Conservation (phyloP, 2,888 invertebrate species). For the Volucella bombylans region DNA sequence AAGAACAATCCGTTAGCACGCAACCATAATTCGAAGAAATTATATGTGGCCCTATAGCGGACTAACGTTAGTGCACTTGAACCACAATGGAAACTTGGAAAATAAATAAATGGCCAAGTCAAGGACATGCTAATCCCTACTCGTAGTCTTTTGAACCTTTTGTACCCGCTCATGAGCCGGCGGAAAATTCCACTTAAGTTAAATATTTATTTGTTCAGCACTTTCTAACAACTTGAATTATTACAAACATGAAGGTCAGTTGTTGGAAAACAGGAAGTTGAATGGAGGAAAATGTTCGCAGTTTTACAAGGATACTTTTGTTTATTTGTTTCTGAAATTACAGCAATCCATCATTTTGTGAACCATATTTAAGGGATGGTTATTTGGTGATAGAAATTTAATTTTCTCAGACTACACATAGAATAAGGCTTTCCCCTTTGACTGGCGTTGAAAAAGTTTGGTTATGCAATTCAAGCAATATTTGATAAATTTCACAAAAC, state of each 20-base stretch:
- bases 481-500: conserved; percentile 13
- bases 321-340: conserved; percentile 1
- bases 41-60: background rate
- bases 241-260: conserved; percentile 8
- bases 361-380: background rate
- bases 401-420: background rate
- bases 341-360: conserved; percentile 2
- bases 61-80: background rate
- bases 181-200: conserved; percentile 12
- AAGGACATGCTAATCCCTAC: conserved; percentile 15
- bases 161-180: background rate
- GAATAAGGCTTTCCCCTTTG: background rate
- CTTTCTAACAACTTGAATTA: conserved; percentile 16
- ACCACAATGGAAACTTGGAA: conserved; percentile 12
- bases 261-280: conserved; percentile 1
- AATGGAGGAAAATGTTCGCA: background rate
- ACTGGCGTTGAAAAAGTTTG: conserved; percentile 29
- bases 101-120: conserved; percentile 12
- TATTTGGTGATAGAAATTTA: no score
- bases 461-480: background rate
- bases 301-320: background rate
- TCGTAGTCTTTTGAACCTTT: conserved; percentile 22
- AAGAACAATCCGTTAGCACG: conserved; percentile 28
- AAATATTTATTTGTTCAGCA: conserved; percentile 3
- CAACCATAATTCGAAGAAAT: conserved; percentile 31